Base-by-base conservation (phyloP, 2,113 vertebrate genomes). In the Heterotilapia buettikoferi region DNA sequence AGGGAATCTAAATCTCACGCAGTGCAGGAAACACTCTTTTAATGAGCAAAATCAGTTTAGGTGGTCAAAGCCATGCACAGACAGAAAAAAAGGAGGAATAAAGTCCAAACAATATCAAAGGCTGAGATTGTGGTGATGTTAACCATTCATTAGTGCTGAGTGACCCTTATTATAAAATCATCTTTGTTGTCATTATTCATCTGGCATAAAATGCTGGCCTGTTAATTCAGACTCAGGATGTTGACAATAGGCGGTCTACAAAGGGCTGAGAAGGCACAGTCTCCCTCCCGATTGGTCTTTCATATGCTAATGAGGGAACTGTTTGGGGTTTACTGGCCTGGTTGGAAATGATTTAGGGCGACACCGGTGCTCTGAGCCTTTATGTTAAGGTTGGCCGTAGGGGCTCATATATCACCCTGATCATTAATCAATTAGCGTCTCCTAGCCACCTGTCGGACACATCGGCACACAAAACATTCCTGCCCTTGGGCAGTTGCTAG, bases 371-470 rank as follows among this genome's bases (percentile, higher is more conserved):
- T 94, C 92, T 61, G 87, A 82, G 93, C 88, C 92, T 96, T 95
- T 95, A 93, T 94, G 92, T 92, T 90, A 88, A 50, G 91, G 89
- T 86, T 90, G 88, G 86, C 92, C 85, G 80, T 54, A 80, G 89
- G 92, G 90, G 91, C 88, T 96, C 96, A 92, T 97, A 96, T 92
- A 96, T 96, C 96, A 96, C 93, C 84, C 83, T 92, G 90, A 94
- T 96, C 95, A 95, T 96, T 96, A 96, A 96, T 97, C 96, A 96
- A 97, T 96, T 97, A 97, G 94, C 92, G 89, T 92, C 94, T 94
- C 92, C 92, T 53, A 92, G 95, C 96, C 96, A 96, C 96, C 95
- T 96, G 96, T 96, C 95, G 91, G 90, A 94, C 92, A 93, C 93
- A 89, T 91, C 89, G 81, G 78, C 80, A 50, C 94, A 93, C 94